phyloP scores from a whole-genome alignment of 2,113 vertebrate genomes.

The Xenotilapia flavipinnis region DNA sequence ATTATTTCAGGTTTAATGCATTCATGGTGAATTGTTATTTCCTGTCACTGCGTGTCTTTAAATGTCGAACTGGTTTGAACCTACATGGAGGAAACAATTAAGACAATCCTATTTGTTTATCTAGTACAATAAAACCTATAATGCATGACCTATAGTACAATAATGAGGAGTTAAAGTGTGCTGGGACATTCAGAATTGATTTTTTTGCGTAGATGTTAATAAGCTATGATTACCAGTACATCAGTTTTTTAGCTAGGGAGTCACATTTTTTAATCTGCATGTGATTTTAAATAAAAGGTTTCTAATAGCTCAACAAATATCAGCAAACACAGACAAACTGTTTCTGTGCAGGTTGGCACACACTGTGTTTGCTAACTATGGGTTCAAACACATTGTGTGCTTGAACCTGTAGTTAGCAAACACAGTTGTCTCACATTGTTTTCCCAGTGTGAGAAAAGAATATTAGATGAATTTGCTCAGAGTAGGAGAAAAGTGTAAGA shows the following conservation, averaged over 20 bases:
- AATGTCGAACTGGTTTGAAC: background rate
- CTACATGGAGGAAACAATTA: background rate
- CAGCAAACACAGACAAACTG: background rate
- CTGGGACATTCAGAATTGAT: background rate
- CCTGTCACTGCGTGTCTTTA: background rate
- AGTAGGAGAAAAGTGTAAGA: background rate
- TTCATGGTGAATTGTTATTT: background rate
- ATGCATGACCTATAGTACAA: background rate
- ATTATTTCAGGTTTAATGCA: background rate
- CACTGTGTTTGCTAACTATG: background rate
- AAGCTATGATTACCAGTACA: background rate
- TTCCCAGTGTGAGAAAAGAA: background rate
- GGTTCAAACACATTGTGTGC: background rate
- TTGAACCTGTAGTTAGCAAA: background rate
- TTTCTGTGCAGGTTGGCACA: background rate
- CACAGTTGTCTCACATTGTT: background rate
- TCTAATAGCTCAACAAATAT: background rate
- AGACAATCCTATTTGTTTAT: background rate
- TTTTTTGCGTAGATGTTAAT: background rate
- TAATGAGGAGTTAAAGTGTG: background rate
- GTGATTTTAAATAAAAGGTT: background rate
- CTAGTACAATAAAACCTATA: background rate
- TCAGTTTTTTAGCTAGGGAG: background rate
- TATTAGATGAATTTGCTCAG: background rate
- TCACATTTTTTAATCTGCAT: background rate